Percentiles rank a stretch among this genome's conserved stretches.
Evolutionary conservation across 1,140 invertebrate genomes (phyloP).

Genomic region (Drosophila sturtevanti): DNA sequence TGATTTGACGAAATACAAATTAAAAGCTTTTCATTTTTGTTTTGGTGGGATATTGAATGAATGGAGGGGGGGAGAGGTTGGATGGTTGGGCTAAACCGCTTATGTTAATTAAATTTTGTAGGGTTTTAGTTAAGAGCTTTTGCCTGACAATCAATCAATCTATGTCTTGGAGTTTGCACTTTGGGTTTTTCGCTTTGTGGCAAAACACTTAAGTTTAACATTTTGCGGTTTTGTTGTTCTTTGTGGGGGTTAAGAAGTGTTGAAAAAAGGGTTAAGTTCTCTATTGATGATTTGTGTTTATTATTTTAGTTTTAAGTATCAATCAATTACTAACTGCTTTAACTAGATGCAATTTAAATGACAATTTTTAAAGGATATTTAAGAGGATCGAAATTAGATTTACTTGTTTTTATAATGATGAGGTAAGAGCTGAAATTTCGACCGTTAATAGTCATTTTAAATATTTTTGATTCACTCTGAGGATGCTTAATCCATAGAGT

Average conservation of each 20-base stretch:
- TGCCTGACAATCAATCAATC: constrained; percentile 61
- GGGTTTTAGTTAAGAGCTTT: constrained; percentile 33
- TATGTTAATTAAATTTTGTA: constrained; percentile 75
- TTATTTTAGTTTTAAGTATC: constrained; percentile 30
- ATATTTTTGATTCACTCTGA: too few species aligned
- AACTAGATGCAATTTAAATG: constrained; percentile 10
- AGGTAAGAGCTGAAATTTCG: too few species aligned
- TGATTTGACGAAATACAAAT: constrained; percentile 65
- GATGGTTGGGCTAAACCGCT: constrained; percentile 54
- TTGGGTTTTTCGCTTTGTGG: constrained; percentile 18
- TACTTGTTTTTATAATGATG: too few species aligned
- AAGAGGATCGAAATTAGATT: too few species aligned
- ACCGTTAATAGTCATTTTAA: too few species aligned
- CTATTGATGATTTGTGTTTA: constrained; percentile 53
- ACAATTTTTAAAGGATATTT: too few species aligned
- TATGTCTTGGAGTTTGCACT: constrained; percentile 27
- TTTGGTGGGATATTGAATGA: neutral
- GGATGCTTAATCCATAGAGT: too few species aligned
- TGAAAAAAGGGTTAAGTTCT: constrained; percentile 48
- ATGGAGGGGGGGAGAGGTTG: neutral
- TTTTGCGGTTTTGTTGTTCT: constrained; percentile 9
- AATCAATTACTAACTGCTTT: constrained; percentile 46
- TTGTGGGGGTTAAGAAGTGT: constrained; percentile 13
- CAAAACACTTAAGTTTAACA: constrained; percentile 12
- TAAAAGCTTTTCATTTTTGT: constrained; percentile 48